Percentiles rank a stretch among this genome's conserved stretches.
These are phyloP conservation scores for Melanerpes aurifrons DNA, from an alignment of 2,113 vertebrate species.

Conservation along the genomic window DNA sequence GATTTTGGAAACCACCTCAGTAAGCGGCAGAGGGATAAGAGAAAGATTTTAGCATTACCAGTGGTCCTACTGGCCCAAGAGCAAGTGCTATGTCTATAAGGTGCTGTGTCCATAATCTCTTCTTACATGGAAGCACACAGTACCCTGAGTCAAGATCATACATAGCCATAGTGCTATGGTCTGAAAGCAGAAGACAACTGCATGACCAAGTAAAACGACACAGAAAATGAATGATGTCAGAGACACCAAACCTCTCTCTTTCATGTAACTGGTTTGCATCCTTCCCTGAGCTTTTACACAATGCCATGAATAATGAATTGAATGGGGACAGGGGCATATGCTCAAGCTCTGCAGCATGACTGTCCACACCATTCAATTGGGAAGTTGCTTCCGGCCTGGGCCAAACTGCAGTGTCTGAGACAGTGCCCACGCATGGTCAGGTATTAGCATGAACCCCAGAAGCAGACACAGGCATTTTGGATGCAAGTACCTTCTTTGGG, in stretches of 20 bases:
- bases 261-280: not conserved
- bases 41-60: not conserved
- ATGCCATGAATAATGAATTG: not conserved
- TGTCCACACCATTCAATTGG: too few species aligned
- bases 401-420: not conserved
- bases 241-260: not conserved
- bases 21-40: not conserved
- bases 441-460: not conserved
- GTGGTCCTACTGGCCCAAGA: not conserved
- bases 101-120: not conserved
- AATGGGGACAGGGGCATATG: not conserved
- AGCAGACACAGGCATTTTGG: not conserved
- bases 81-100: not conserved
- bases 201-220: not conserved
- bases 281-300: not conserved
- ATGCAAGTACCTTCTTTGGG: not conserved
- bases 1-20: slow-evolving; percentile 37
- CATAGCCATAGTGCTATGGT: not conserved
- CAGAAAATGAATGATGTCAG: not conserved
- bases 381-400: not conserved
- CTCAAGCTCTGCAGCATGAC: not conserved
- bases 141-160: not conserved
- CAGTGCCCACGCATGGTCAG: not conserved
- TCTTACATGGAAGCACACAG: not conserved
- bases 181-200: not conserved